Percentiles rank a stretch among this genome's conserved stretches.
Conservation (phyloP, 2,888 invertebrate genomes). For the Plutella xylostella region DNA sequence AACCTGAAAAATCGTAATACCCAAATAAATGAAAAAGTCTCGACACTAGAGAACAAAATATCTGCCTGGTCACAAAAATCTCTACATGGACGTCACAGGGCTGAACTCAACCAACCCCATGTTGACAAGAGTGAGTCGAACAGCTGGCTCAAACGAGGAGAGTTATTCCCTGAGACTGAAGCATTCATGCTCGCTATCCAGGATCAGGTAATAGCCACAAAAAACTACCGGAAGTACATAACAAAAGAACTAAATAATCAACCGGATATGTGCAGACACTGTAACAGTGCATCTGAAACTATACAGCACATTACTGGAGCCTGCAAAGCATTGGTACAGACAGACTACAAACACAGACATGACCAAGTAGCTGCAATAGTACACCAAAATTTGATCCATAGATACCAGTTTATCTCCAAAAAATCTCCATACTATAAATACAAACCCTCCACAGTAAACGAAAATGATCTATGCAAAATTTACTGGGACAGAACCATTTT, state of each 20-base stretch:
- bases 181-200: background rate
- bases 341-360: constrained; percentile 2
- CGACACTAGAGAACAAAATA: background rate
- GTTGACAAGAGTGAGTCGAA: constrained; percentile 10
- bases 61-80: constrained; percentile 9
- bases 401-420: background rate
- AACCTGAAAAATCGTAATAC: background rate
- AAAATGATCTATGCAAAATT: background rate
- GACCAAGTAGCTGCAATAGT: constrained; percentile 1
- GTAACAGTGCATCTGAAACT: background rate
- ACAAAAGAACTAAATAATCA: background rate
- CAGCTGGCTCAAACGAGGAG: background rate
- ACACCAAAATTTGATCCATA: background rate
- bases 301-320: background rate
- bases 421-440: background rate
- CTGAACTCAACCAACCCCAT: constrained; percentile 3
- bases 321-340: background rate
- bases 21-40: background rate
- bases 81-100: constrained; percentile 5
- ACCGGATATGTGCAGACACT: background rate
- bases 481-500: background rate
- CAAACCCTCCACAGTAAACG: background rate
- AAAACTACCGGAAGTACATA: background rate
- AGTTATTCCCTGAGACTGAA: background rate
- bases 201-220: background rate